Percentiles rank a stretch among this genome's conserved stretches.
Evolutionary conservation across 2,888 invertebrate species (phyloP).

Genomic region (Ptilodon capucinus): DNA sequence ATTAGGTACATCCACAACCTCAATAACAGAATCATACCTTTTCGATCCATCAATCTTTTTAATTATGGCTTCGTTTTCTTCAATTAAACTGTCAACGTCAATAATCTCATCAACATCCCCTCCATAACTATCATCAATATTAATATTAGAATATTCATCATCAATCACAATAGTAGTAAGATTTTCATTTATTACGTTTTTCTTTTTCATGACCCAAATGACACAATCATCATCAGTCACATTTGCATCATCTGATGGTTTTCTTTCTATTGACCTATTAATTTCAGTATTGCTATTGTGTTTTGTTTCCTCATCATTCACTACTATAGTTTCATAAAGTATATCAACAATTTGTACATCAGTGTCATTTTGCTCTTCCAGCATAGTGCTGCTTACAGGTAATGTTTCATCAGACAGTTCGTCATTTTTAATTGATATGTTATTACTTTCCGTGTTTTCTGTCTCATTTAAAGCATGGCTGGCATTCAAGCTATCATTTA

Average conservation of each 20-base stretch:
- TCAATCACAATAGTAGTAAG: conserved; percentile 18
- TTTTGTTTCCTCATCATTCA: conserved; percentile 14
- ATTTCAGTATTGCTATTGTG: conserved; percentile 2
- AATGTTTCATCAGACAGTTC: conserved; percentile 43
- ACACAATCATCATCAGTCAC: conserved; percentile 6
- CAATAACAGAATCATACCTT: conserved; percentile 2
- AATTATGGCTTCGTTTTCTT: conserved; percentile 39
- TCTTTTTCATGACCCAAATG: no score
- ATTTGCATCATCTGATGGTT: background rate
- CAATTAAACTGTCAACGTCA: conserved; percentile 49
- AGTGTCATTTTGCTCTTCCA: background rate
- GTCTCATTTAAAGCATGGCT: conserved; percentile 4
- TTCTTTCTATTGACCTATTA: background rate
- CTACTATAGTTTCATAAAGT: conserved; percentile 33
- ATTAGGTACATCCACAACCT: conserved; percentile 4
- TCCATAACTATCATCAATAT: background rate
- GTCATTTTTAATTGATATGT: conserved; percentile 49
- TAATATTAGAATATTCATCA: conserved; percentile 24
- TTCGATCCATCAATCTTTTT: conserved; percentile 2
- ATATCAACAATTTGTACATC: conserved; percentile 27
- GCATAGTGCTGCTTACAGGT: conserved; percentile 5
- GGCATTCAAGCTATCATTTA: conserved; percentile 38
- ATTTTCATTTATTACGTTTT: background rate
- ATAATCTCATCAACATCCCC: conserved; percentile 28
- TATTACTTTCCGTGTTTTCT: conserved; percentile 15